Conservation (phyloP, 2,888 invertebrate genomes). For the Athalia circularis region DNA sequence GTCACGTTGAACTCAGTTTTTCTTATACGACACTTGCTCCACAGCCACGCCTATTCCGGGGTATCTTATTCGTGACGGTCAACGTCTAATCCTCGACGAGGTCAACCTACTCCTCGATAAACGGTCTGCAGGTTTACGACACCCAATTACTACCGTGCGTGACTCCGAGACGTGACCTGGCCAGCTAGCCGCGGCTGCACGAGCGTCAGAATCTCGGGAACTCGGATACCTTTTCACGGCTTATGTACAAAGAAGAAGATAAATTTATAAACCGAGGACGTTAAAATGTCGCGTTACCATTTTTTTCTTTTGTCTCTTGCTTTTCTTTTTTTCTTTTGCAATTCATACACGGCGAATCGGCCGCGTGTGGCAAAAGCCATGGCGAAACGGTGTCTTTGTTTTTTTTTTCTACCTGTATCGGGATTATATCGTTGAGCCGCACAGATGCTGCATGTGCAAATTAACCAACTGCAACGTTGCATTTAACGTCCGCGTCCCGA, state of each 20-base stretch:
- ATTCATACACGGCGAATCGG: not conserved
- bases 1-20: not conserved
- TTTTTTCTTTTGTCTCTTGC: not conserved
- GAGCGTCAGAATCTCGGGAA: too few relatives aligned
- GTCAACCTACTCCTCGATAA: slow-evolving; percentile 25
- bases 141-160: slow-evolving; percentile 40
- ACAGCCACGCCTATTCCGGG: not conserved
- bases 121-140: slow-evolving; percentile 36
- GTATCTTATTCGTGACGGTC: not conserved
- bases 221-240: too few relatives aligned
- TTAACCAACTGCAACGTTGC: slow-evolving; percentile 9
- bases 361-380: not conserved
- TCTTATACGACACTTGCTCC: not conserved
- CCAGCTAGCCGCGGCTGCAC: not conserved
- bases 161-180: slow-evolving; percentile 1
- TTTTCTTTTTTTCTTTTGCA: not conserved
- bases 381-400: not conserved
- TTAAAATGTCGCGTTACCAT: too few relatives aligned
- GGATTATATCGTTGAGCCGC: not conserved
- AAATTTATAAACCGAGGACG: too few relatives aligned
- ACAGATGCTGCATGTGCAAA: not conserved
- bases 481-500: not conserved
- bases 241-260: too few relatives aligned
- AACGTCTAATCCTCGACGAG: slow-evolving; percentile 34
- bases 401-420: too few relatives aligned